phyloP scores from a whole-genome alignment of 2,113 vertebrate genomes.

The Notiomystis cincta region DNA sequence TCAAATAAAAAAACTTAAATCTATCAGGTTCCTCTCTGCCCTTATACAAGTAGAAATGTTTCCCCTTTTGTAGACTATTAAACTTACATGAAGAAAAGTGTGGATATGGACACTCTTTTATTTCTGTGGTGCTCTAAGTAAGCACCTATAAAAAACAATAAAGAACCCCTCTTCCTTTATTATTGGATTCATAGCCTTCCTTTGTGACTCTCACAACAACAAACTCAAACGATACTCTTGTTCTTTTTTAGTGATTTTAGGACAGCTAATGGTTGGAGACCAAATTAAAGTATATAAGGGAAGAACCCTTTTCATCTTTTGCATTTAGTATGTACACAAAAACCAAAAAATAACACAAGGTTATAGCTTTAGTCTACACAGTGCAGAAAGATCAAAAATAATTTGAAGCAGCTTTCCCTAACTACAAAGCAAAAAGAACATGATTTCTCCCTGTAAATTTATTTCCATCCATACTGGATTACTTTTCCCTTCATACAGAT shows the following conservation, averaged over 20 bases:
- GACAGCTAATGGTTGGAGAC: not conserved
- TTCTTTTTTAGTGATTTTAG: not conserved
- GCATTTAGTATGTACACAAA: not conserved
- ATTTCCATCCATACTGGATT: not conserved
- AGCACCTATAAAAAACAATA: not conserved
- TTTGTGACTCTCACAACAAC: not conserved
- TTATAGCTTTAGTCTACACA: not conserved
- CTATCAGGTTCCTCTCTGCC: not conserved
- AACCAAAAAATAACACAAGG: not conserved
- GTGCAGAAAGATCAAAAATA: not conserved
- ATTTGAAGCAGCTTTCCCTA: not conserved
- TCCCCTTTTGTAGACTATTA: not conserved
- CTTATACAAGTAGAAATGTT: not conserved
- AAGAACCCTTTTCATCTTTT: not conserved
- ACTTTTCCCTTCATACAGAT: not conserved
- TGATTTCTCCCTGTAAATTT: not conserved
- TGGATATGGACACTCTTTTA: not conserved
- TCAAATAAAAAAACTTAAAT: not conserved
- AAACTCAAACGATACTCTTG: not conserved
- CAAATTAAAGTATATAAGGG: not conserved
- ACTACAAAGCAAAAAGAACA: not conserved
- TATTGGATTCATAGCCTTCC: not conserved
- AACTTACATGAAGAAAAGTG: not conserved
- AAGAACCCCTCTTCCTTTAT: not conserved
- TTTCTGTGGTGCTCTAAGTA: not conserved